Evolutionary conservation across 1,140 invertebrate species (phyloP), one percentile per base, ranked within the genome.

Genomic region (Sycophaga agraensis): DNA sequence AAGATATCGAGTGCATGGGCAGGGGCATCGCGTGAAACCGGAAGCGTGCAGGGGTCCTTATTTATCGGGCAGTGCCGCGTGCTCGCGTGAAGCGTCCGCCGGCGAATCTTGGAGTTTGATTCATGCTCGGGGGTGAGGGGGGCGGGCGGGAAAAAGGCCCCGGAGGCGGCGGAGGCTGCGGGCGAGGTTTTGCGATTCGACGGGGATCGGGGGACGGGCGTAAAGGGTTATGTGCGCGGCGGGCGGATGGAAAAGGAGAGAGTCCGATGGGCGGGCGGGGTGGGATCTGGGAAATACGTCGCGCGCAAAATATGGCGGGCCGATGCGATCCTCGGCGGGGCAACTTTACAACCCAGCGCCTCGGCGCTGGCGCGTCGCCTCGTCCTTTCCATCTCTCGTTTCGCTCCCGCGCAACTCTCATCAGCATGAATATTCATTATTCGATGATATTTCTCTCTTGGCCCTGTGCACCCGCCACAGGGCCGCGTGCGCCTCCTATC

Each of bases 401-500:
- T 63, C 51, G 69, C 70, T 74, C 73, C 71, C 72, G 70, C 76
- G 73, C n/a, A n/a, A n/a, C n/a, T 78, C 77, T 79, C 77, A 78
- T 81, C 76, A 73, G 69, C 77, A 80, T 81, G 77, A 80, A 80
- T 80, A 81, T 80, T 80, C 78, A 80, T 80, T 76, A 77, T 79
- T 81, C 74, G 77, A 81, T 79, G 78, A 81, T 80, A 80, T 81
- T 81, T 80, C 78, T 76, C 76, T 70, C 68, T 64, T 69, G 70
- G 69, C 64, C 59, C 66, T 61, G n/a, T n/a, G 66, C 54, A 45
- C 45, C 48, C 62, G 0, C 64, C 60, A 58, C 56, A 22, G 43
- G 9, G 21, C 12, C 28, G 61, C 63, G 66, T 64, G 64, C 63
- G 64, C 65, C 68, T 66, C 67, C 65, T 58, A 67, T 63, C 63